A percentile compares a stretch with the other conserved stretches of the same genome.
These are phyloP conservation scores for Chiloscyllium punctatum DNA, from an alignment of 2,797 vertebrate species.

Conservation along the genomic window DNA sequence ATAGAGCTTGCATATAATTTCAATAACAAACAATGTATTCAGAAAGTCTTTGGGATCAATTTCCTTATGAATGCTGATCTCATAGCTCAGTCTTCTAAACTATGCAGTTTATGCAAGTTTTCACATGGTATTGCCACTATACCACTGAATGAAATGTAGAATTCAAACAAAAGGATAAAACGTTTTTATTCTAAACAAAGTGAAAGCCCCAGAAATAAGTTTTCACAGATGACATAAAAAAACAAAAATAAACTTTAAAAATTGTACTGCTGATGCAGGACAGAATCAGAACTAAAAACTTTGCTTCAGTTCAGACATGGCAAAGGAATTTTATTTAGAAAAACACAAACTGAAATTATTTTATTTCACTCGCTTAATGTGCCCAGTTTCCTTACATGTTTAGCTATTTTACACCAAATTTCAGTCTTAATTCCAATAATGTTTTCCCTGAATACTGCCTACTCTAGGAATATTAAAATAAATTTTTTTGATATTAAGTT, in stretches of 20 bases:
- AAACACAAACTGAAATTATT: background rate
- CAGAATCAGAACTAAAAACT: background rate
- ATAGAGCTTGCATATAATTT: conserved; percentile 39
- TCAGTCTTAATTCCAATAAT: no score
- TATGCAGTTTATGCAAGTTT: conserved; percentile 32
- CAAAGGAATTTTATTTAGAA: background rate
- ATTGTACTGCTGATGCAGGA: background rate
- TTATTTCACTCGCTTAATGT: background rate
- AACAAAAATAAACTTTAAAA: background rate
- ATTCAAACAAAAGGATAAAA: background rate
- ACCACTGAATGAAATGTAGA: background rate
- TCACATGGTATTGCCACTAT: background rate
- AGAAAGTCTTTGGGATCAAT: conserved; percentile 11
- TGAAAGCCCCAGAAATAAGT: conserved; percentile 5
- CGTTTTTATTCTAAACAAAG: background rate
- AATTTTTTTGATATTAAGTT: no score
- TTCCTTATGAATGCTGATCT: conserved; percentile 35
- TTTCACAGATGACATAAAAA: background rate
- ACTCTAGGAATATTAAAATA: no score
- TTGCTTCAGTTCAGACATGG: background rate
- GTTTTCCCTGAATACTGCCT: no score
- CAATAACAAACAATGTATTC: conserved; percentile 49
- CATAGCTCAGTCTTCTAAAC: conserved; percentile 22
- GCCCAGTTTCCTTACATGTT: background rate
- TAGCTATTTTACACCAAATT: background rate